Evolutionary conservation across 2,888 invertebrate species (phyloP).

Genomic region (Glaucopsyche alexis): DNA sequence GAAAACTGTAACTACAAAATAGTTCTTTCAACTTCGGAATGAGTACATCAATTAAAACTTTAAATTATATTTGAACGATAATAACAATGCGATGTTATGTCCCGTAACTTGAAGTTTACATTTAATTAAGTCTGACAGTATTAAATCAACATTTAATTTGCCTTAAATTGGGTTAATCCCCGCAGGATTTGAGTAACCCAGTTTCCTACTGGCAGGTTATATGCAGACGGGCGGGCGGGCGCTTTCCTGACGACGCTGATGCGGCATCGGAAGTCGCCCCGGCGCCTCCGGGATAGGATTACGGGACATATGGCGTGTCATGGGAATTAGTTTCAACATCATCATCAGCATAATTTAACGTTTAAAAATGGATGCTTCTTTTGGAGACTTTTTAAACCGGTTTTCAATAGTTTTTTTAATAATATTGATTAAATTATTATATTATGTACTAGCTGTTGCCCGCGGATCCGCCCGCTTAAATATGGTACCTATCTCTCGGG

Average conservation of each 20-base stretch:
- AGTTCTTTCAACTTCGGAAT: too few relatives aligned
- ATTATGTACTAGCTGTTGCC: too few relatives aligned
- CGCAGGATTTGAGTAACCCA: conserved; percentile 20
- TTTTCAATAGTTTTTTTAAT: too few relatives aligned
- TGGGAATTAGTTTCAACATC: neutral
- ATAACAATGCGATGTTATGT: neutral
- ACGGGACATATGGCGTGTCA: neutral
- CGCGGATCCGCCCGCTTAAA: too few relatives aligned
- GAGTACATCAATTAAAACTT: neutral
- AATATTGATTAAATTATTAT: too few relatives aligned
- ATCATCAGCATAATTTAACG: neutral
- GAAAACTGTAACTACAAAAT: too few relatives aligned
- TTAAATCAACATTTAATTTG: conserved; percentile 16
- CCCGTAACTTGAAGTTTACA: neutral
- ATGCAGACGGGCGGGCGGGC: neutral
- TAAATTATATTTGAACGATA: neutral
- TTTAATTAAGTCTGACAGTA: neutral
- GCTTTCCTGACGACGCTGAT: neutral
- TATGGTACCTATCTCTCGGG: too few relatives aligned
- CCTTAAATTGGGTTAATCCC: conserved; percentile 3
- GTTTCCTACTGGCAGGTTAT: neutral
- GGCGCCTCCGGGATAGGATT: conserved; percentile 3
- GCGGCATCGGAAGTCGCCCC: neutral
- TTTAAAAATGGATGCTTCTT: neutral
- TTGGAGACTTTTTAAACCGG: too few relatives aligned